Base-by-base conservation (phyloP, 2,113 vertebrate genomes). In the Lipotes vexillifer region DNA sequence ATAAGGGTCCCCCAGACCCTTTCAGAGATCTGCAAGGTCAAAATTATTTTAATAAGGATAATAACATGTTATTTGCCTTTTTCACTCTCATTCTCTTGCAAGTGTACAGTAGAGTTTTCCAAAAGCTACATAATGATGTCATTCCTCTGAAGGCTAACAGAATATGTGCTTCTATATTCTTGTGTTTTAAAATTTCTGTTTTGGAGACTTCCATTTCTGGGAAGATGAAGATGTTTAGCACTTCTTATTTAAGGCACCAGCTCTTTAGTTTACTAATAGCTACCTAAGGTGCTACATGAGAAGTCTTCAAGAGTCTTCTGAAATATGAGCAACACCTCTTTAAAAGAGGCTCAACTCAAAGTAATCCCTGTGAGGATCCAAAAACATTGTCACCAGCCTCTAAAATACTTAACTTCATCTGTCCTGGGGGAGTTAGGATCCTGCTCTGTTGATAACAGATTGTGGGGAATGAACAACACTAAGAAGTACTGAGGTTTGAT, bases 331-430 rank as follows among this genome's bases (percentile, higher is more conserved):
- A 84, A 87, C 3, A 68, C 41, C 41, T 93, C n/a, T 61, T 94
- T 61, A 72, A 81, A 57, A 81, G n/a, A 36, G 33, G 33, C 6
- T 82, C 38, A 93, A 46, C 44, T 87, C 57, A 95, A 66, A 75
- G 38, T 68, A 77, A 97, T 59, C 66, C 31, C 12, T 90, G 12
- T 55, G 68, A 93, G 29, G 13, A 74, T 65, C 36, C 36, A 94
- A 93, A 71, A 89, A 31, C 14, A 77, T 68, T 38, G 25, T 68
- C 44, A 71, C 29, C 9, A 87, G 17, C 8, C 38, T 95, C 75
- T 88, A 93, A 80, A 92, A 75, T 49, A 77, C 83, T 93, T 90
- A 84, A 94, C 29, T 90, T 96, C 36, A 52, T 49, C 36, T 38
- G 18, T 59, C 33, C 66, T 82, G 23, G 20, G 36, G 11, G 33